Percentiles rank a stretch among this genome's conserved stretches.
phyloP scores from a whole-genome alignment of 53 echinoderm and acorn worm species.

The Luidia sarsii region DNA sequence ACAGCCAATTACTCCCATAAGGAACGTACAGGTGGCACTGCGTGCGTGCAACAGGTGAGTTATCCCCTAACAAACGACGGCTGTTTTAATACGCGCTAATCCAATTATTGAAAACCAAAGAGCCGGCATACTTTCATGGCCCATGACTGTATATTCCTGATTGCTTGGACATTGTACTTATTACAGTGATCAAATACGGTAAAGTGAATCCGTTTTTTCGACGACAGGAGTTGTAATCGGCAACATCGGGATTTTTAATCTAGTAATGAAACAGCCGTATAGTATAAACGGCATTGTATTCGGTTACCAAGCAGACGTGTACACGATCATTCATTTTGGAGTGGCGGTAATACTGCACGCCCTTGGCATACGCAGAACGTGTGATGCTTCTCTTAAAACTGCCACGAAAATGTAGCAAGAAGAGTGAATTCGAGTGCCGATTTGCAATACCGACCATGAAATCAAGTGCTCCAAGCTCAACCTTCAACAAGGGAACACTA shows the following conservation, averaged over 20 bases:
- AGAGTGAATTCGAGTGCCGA: background rate
- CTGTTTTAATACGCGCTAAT: background rate
- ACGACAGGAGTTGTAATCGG: background rate
- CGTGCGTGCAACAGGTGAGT: background rate
- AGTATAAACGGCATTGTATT: background rate
- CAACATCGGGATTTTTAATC: background rate
- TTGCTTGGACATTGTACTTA: background rate
- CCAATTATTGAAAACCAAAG: background rate
- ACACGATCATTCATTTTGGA: background rate
- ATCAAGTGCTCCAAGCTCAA: too few species aligned
- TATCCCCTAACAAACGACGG: background rate
- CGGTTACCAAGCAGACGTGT: constrained; percentile 1
- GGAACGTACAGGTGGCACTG: background rate
- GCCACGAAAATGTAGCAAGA: background rate
- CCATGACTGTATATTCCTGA: too few species aligned
- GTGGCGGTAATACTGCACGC: background rate
- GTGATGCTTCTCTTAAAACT: background rate
- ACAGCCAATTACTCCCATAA: background rate
- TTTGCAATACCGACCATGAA: background rate
- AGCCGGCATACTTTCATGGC: background rate
- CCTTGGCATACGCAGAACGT: background rate
- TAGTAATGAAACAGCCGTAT: background rate
- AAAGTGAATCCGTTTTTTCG: background rate
- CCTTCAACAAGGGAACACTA: too few species aligned
- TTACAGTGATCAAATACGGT: background rate